phyloP scores from a whole-genome alignment of 1,140 invertebrate species.

The Argopecten irradians region DNA sequence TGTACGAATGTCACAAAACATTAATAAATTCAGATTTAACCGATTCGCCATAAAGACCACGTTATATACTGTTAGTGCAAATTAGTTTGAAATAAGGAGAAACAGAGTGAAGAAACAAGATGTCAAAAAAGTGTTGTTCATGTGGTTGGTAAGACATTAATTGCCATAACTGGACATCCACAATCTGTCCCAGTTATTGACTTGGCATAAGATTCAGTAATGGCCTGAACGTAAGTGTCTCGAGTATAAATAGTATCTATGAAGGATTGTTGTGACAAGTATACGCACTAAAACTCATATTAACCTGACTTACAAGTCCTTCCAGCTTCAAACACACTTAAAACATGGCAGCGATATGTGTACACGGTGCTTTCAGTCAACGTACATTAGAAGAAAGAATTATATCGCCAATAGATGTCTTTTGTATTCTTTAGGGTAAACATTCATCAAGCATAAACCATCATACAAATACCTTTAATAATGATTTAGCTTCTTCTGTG shows the following conservation, averaged over 20 bases:
- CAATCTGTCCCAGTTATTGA: not conserved
- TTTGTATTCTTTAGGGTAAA: too few species aligned
- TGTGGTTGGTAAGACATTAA: not conserved
- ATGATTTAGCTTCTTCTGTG: too few species aligned
- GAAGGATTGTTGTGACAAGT: not conserved
- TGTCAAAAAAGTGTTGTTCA: too few species aligned
- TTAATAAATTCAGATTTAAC: too few species aligned
- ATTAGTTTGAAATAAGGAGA: too few species aligned
- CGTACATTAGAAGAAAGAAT: not conserved
- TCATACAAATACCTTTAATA: too few species aligned
- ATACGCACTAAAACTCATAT: not conserved
- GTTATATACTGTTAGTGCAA: too few species aligned
- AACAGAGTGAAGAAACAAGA: too few species aligned
- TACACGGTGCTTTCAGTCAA: not conserved
- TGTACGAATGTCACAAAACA: too few species aligned
- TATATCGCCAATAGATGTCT: not conserved
- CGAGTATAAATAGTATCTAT: not conserved
- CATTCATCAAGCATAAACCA: too few species aligned
- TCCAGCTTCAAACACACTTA: not conserved
- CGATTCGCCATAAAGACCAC: too few species aligned
- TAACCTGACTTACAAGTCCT: not conserved
- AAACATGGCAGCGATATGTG: not conserved
- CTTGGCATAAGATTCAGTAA: not conserved
- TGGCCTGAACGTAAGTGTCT: not conserved
- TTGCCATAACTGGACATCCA: not conserved